A percentile compares a stretch with the other conserved stretches of the same genome.
Conservation (phyloP, 1,140 invertebrate genomes). For the Ceratosolen solmsi region DNA sequence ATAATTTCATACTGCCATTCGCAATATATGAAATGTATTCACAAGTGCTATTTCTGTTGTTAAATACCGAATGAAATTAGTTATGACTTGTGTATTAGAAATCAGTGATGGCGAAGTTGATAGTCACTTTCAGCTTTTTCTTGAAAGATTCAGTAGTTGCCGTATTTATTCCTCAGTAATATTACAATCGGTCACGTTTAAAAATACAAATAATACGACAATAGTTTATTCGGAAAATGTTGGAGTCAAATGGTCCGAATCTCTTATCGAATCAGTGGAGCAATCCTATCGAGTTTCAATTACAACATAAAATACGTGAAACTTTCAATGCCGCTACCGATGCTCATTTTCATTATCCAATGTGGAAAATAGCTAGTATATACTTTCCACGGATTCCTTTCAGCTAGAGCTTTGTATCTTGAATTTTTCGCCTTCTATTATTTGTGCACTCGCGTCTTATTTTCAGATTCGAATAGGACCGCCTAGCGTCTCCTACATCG, state of each 20-base stretch:
- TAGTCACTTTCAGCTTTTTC: neutral
- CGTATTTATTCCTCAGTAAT: neutral
- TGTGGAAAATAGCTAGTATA: neutral
- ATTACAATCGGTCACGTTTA: neutral
- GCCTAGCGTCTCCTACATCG: conserved; percentile 25
- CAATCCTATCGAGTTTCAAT: conserved; percentile 3
- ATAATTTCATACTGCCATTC: neutral
- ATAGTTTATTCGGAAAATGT: neutral
- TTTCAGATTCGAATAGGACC: conserved; percentile 32
- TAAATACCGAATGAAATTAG: no score
- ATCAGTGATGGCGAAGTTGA: neutral
- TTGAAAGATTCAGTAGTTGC: neutral
- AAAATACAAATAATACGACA: neutral
- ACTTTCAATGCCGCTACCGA: neutral
- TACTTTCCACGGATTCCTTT: neutral
- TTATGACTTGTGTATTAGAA: no score
- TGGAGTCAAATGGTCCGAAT: neutral
- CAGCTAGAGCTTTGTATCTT: neutral
- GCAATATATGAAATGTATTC: neutral
- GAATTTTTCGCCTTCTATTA: neutral
- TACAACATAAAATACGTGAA: conserved; percentile 5
- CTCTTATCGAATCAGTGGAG: conserved; percentile 1
- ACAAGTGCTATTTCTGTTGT: no score
- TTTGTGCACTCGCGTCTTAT: neutral
- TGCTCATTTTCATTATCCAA: neutral